Evolutionary conservation across 2,888 invertebrate genomes (phyloP).

Genomic region (Trichopria drosophilae): DNA sequence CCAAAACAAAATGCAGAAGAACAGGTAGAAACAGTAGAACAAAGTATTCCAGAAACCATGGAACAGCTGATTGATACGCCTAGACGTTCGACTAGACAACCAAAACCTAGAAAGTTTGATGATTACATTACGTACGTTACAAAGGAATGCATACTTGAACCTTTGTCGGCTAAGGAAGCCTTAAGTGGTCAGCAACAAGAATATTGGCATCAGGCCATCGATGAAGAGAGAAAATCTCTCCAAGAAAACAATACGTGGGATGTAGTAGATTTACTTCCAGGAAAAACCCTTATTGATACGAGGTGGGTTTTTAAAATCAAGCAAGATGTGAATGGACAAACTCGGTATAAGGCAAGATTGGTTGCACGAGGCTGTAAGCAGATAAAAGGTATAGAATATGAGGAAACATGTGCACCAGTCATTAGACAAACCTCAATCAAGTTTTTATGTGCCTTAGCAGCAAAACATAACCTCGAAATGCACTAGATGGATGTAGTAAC

Average conservation of each 20-base stretch:
- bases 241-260: not conserved
- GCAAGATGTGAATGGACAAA: constrained; percentile 1
- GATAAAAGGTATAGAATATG: constrained; percentile 33
- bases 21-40: not conserved
- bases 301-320: not conserved
- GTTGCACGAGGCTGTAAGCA: constrained; percentile 1
- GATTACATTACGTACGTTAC: constrained; percentile 12
- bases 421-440: too few species aligned
- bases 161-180: not conserved
- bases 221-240: not conserved
- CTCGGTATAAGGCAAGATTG: not conserved
- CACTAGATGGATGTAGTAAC: too few species aligned
- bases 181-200: not conserved
- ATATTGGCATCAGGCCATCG: not conserved
- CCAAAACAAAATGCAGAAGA: not conserved
- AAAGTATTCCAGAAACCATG: too few species aligned
- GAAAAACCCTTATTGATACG: not conserved
- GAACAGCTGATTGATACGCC: too few species aligned
- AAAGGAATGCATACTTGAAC: too few species aligned
- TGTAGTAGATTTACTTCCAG: too few species aligned
- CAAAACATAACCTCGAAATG: too few species aligned
- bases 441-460: too few species aligned
- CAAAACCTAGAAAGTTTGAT: constrained; percentile 8
- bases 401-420: too few species aligned
- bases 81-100: constrained; percentile 9